A percentile compares a stretch with the other conserved stretches of the same genome.
Evolutionary conservation across 2,888 invertebrate genomes (phyloP).

Genomic region (Loripinus fragilis): DNA sequence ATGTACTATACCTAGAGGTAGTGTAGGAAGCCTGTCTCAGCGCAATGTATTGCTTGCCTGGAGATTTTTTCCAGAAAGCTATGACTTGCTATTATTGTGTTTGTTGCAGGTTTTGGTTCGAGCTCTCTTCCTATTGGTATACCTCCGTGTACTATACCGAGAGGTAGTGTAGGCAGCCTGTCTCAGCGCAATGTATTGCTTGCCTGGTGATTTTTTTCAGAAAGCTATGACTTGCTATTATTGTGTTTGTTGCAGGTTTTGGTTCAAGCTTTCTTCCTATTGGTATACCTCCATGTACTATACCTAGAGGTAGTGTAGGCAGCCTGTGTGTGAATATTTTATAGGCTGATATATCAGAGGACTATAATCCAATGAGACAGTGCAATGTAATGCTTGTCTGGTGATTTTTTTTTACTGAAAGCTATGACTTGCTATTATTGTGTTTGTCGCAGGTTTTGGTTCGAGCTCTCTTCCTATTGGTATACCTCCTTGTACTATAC

Average conservation of each 20-base stretch:
- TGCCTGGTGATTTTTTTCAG: conserved; percentile 90
- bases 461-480: conserved; percentile 92
- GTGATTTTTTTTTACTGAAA: no score
- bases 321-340: no score
- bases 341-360: no score
- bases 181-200: conserved; percentile 90
- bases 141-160: conserved; percentile 86
- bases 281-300: conserved; percentile 91
- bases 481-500: conserved; percentile 89
- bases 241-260: conserved; percentile 55
- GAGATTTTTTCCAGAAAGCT: conserved; percentile 87
- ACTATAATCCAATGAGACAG: no score
- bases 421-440: no score
- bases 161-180: conserved; percentile 86
- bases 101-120: conserved; percentile 71
- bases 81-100: no score
- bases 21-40: conserved; percentile 88
- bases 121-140: conserved; percentile 95
- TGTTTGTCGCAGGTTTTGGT: conserved; percentile 73
- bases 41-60: no score
- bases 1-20: conserved; percentile 81
- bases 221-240: no score
- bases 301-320: conserved; percentile 81
- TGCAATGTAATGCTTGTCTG: no score
- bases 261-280: conserved; percentile 90